Evolutionary conservation across 92 coral and sea anemone genomes (phyloP).

Genomic region (Virgularia gustaviana): DNA sequence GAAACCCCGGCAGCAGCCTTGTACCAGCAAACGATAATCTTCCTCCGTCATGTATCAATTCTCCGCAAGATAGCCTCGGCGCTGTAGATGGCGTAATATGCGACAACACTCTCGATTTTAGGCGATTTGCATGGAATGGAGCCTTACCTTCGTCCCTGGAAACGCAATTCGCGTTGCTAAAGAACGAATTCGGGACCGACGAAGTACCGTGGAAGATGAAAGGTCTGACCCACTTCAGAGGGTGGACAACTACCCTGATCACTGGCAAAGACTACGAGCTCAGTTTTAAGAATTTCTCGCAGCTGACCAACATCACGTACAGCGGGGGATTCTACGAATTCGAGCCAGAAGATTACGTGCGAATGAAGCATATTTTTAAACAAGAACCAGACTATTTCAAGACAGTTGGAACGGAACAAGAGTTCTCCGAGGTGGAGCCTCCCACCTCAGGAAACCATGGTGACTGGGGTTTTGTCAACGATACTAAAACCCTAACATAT

Average conservation of each 20-base stretch:
- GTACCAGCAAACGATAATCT: slow-evolving; percentile 79
- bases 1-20: slow-evolving; percentile 63
- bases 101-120: slow-evolving; percentile 61
- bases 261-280: slow-evolving; percentile 66
- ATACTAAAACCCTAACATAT: slow-evolving; percentile 58
- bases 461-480: slow-evolving; percentile 68
- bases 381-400: slow-evolving; percentile 69
- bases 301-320: slow-evolving; percentile 81
- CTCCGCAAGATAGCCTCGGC: slow-evolving; percentile 59
- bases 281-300: slow-evolving; percentile 62
- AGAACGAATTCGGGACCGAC: slow-evolving; percentile 67
- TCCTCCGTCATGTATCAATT: slow-evolving; percentile 67
- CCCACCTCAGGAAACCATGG: slow-evolving; percentile 66
- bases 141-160: slow-evolving; percentile 59
- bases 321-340: slow-evolving; percentile 65
- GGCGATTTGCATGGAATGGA: slow-evolving; percentile 77
- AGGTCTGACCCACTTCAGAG: slow-evolving; percentile 66
- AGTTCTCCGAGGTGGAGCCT: slow-evolving; percentile 65
- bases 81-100: slow-evolving; percentile 64
- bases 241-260: slow-evolving; percentile 78
- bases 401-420: slow-evolving; percentile 50
- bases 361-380: slow-evolving; percentile 73
- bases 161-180: slow-evolving; percentile 60
- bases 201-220: slow-evolving; percentile 64
- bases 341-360: slow-evolving; percentile 57